Evolutionary conservation across 2,797 vertebrate species (phyloP), one percentile per base, ranked within the genome.

Genomic region (Siniperca obscura): DNA sequence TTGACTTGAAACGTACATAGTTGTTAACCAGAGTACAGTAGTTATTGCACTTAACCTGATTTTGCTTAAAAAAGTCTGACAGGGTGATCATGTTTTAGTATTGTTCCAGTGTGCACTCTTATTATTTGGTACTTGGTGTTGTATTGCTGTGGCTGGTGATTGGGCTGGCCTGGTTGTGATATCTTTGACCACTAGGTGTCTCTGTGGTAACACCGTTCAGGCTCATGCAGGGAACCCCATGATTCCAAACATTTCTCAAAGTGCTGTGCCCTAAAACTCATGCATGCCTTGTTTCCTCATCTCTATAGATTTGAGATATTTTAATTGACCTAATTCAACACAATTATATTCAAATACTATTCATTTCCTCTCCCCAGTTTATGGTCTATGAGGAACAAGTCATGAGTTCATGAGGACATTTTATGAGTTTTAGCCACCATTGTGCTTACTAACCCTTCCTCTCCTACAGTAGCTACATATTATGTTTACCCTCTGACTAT

Each of bases 101-200:
- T 13, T 7, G 11, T 56, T 73, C 40, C 61, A 73, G 60, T 68
- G 7, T 73, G n/a, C 64, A 74, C 68, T 72, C 38, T 46, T 64
- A 9, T 80, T 16, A 57, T 81, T 44, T 50, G 5, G 68, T 40
- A 65, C 34, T 36, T 12, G 21, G 27, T 74, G 36, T 52, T 74
- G 74, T 59, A 16, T 42, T 75, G 76, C 76, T 77, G 77, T 80
- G 85, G 83, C 85, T 91, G 89, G 14, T 83, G 80, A 88, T 86
- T 80, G 77, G 83, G 62, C 57, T 4, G 65, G 73, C n/a, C 48
- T 72, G 71, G 53, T 48, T 80, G 57, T 86, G 25, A 66, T 25
- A 40, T 66, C 4, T 74, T n/a, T 71, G 56, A 72, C 92, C 95
- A 92, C 91, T 80, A 92, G 94, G 77, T 89, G 94, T 90, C 93